phyloP scores from a whole-genome alignment of 2,888 invertebrate species.

The Drosophila paracracens region DNA sequence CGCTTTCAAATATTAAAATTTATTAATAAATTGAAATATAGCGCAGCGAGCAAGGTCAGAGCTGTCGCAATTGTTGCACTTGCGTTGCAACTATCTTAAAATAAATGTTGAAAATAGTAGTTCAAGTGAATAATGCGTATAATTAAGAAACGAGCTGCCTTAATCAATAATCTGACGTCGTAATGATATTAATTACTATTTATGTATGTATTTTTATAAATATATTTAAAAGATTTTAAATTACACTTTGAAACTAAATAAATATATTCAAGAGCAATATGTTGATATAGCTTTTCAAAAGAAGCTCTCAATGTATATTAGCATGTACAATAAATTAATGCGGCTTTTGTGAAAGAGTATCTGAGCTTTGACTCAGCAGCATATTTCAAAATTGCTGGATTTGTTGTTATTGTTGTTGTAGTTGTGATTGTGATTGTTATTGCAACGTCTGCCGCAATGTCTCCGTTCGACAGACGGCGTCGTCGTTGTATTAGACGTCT shows the following conservation, averaged over 20 bases:
- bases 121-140: background rate
- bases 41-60: background rate
- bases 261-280: background rate
- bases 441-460: constrained; percentile 78
- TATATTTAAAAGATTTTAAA: background rate
- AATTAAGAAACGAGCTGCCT: background rate
- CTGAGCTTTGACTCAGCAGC: constrained; percentile 10
- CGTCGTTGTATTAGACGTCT: constrained; percentile 35
- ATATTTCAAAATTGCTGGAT: constrained; percentile 32
- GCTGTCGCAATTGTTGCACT: background rate
- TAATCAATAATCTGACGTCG: background rate
- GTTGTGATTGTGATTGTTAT: constrained; percentile 60
- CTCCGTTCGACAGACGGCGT: constrained; percentile 67
- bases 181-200: background rate
- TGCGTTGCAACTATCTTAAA: background rate
- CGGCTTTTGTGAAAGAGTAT: constrained; percentile 45
- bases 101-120: background rate
- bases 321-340: background rate
- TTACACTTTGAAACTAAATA: background rate
- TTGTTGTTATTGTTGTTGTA: constrained; percentile 20
- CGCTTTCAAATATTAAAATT: background rate
- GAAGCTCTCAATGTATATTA: background rate
- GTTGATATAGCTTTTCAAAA: background rate
- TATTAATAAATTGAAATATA: background rate
- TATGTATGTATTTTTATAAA: background rate